Conservation (phyloP, 2,797 vertebrate species). For the Sebastiscus albofasciatus region DNA sequence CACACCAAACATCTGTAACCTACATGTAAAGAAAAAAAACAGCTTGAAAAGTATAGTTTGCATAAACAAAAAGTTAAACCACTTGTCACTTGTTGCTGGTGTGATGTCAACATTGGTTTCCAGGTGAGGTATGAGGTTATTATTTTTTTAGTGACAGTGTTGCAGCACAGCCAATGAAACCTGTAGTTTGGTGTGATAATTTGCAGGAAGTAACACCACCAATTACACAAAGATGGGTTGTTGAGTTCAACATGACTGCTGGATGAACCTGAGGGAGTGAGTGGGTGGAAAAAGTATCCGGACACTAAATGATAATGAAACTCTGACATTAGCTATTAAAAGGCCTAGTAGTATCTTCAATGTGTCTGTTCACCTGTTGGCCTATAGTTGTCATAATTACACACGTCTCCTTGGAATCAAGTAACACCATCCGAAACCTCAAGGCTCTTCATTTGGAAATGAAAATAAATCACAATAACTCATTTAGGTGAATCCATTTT, state of each 20-base stretch:
- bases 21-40: conserved; percentile 6
- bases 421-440: conserved; percentile 43
- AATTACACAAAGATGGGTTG: conserved; percentile 25
- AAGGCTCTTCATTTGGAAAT: conserved; percentile 25
- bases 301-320: conserved; percentile 6
- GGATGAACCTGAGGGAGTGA: conserved; percentile 40
- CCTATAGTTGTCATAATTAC: conserved; percentile 14
- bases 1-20: conserved; percentile 52
- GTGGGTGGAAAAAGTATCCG: conserved; percentile 26
- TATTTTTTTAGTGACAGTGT: conserved; percentile 12
- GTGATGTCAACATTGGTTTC: conserved; percentile 35
- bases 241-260: conserved; percentile 40
- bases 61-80: conserved; percentile 42
- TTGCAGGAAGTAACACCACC: conserved; percentile 1
- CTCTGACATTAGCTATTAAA: conserved; percentile 13
- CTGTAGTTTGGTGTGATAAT: conserved; percentile 12
- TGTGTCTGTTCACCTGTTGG: neutral
- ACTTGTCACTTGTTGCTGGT: neutral
- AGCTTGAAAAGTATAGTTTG: conserved; percentile 1
- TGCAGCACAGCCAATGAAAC: conserved; percentile 9
- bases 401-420: conserved; percentile 35
- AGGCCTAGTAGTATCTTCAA: neutral
- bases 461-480: conserved; percentile 20
- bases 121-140: conserved; percentile 17
- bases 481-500: conserved; percentile 7